Evolutionary conservation across 2,888 invertebrate genomes (phyloP), one percentile per base, ranked within the genome.

Genomic region (Tetheella fluctuosa): DNA sequence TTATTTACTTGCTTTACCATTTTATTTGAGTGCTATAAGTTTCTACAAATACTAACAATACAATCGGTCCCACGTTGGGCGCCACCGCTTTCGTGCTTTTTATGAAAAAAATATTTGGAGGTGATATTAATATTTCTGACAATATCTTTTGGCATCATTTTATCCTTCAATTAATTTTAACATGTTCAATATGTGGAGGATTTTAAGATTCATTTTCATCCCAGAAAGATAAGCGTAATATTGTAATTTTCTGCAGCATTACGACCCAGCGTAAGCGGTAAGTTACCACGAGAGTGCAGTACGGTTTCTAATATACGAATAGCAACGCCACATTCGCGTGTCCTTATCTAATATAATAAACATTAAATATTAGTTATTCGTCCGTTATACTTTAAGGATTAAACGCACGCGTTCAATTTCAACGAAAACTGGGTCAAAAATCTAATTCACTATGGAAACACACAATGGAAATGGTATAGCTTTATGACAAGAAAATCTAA

Each of bases 1-100:
- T 63, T 68, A 63, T 65, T 37, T 62, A 64, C 61, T 61, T n/a
- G n/a, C n/a, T n/a, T 48, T 48, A 10, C n/a, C 10, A 48, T 48
- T 48, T 20, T 48, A n/a, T 48, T 10, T 10, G 48, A 20, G 17
- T 48, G 48, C 10, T 48, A 1, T 15, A n/a, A 20, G 7, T 48
- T 48, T 48, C n/a, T n/a, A n/a, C n/a, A n/a, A n/a, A n/a, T n/a
- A n/a, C n/a, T n/a, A 54, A 39, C 37, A 53, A 23, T 25, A 23
- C 25, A 34, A 6, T 23, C 4, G 37, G 39, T 39, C 39, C 54
- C 59, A 59, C 39, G 59, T 59, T 39, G 59, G 54, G 59, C 53
- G 25, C 59, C 54, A 59, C 39, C 28, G 28, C 2, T 10, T 20
- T 10, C 20, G n/a, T 57, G 8, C 15, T 12, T 10, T 10, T 37